These are phyloP conservation scores for Planiliza haematocheilus DNA, from an alignment of 2,113 vertebrate species.

Conservation along the genomic window DNA sequence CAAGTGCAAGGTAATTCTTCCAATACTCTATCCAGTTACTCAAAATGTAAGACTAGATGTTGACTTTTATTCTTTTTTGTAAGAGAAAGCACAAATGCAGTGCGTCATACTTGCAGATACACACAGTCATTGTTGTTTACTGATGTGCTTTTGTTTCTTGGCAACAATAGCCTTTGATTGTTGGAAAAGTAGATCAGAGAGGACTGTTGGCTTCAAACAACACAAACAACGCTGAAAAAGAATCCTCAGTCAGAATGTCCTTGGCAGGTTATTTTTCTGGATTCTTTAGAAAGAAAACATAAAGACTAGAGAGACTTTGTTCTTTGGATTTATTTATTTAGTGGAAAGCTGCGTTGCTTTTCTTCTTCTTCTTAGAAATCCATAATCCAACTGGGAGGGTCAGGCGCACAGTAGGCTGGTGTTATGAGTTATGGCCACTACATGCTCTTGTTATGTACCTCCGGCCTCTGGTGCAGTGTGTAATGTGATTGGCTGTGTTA, in stretches of 20 bases:
- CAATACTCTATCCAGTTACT: too few species aligned
- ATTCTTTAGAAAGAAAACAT: conserved; percentile 1
- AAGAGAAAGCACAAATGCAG: too few species aligned
- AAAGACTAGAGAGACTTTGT: neutral
- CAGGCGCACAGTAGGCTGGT: neutral
- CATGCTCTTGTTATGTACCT: neutral
- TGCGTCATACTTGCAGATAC: too few species aligned
- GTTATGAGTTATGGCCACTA: neutral
- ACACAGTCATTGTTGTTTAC: neutral
- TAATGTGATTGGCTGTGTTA: conserved; percentile 8
- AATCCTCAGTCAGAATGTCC: neutral
- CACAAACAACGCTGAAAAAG: neutral
- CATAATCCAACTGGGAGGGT: neutral
- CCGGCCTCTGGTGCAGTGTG: neutral
- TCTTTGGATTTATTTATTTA: too few species aligned
- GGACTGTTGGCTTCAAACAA: neutral
- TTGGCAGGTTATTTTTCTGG: neutral
- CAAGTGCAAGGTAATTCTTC: too few species aligned
- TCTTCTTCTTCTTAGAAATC: neutral
- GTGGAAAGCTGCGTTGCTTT: neutral
- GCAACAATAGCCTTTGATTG: neutral
- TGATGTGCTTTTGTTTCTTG: neutral
- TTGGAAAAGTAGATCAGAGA: neutral
- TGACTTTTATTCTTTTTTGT: too few species aligned
- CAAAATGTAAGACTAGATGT: too few species aligned